These are phyloP conservation scores for Pempheris klunzingeri DNA, from an alignment of 2,797 vertebrate species.

Conservation along the genomic window DNA sequence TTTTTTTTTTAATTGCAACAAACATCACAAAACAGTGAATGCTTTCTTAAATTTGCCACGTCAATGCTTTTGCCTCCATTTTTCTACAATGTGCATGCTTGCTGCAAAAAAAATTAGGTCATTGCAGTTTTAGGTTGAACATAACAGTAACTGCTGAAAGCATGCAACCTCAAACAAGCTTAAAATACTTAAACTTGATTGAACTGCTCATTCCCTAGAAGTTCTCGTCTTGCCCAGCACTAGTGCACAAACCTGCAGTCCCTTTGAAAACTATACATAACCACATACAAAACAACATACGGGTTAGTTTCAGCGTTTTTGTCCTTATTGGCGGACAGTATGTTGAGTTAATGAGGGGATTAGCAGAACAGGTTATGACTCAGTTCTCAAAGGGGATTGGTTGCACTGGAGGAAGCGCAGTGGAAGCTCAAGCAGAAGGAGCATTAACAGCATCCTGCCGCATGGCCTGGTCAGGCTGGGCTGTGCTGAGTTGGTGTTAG, in stretches of 20 bases:
- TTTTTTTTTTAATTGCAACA: not conserved
- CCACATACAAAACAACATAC: slow-evolving; percentile 59
- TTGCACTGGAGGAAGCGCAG: slow-evolving; percentile 75
- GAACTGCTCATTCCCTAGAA: slow-evolving; percentile 43
- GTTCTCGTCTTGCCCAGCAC: slow-evolving; percentile 74
- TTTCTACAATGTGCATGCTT: slow-evolving; percentile 55
- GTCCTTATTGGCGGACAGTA: slow-evolving; percentile 60
- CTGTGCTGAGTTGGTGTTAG: slow-evolving; percentile 72
- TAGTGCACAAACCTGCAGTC: slow-evolving; percentile 73
- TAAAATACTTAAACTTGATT: slow-evolving; percentile 48
- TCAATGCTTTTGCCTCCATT: slow-evolving; percentile 20
- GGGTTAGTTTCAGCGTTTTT: slow-evolving; percentile 63
- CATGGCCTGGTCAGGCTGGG: slow-evolving; percentile 64
- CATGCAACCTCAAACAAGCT: slow-evolving; percentile 71
- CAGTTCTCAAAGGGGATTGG: slow-evolving; percentile 82
- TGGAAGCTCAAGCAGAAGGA: slow-evolving; percentile 79
- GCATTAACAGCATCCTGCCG: slow-evolving; percentile 68
- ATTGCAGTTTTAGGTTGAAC: slow-evolving; percentile 46
- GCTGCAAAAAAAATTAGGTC: slow-evolving; percentile 37
- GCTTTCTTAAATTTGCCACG: not conserved
- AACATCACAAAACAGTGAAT: slow-evolving; percentile 4
- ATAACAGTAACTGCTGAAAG: slow-evolving; percentile 46
- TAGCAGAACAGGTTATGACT: slow-evolving; percentile 78
- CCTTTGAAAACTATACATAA: slow-evolving; percentile 82
- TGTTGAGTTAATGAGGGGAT: slow-evolving; percentile 65